phyloP scores from a whole-genome alignment of 2,888 invertebrate genomes.

The Stenurella melanura region DNA sequence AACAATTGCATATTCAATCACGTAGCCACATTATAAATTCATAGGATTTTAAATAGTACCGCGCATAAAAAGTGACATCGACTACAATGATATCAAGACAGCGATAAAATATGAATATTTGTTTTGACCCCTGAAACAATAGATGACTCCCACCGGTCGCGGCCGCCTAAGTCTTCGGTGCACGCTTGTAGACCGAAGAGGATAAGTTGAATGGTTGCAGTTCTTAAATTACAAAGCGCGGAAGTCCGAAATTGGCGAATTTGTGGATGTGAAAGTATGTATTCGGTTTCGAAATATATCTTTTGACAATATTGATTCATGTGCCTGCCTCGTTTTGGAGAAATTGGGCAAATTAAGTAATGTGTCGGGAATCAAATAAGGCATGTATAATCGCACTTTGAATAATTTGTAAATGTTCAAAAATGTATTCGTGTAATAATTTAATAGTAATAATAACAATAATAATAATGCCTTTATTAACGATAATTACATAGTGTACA shows the following conservation, averaged over 20 bases:
- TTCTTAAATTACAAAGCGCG: constrained; percentile 5
- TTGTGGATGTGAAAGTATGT: constrained; percentile 8
- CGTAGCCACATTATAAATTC: neutral
- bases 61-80: neutral
- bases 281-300: neutral
- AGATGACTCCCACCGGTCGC: constrained; percentile 4
- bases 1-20: constrained; percentile 13
- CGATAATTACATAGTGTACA: no score
- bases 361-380: neutral
- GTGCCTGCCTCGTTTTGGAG: neutral
- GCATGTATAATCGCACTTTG: no score
- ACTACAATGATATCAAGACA: neutral
- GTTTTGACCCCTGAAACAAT: constrained; percentile 5
- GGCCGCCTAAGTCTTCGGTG: neutral
- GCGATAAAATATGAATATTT: constrained; percentile 2
- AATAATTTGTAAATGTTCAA: no score
- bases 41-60: neutral
- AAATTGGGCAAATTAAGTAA: neutral
- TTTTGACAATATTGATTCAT: neutral
- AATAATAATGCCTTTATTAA: no score
- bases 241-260: neutral
- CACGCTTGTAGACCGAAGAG: constrained; percentile 20
- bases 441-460: no score
- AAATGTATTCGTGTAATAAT: no score
- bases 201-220: constrained; percentile 23